Percentiles rank a stretch among this genome's conserved stretches.
These are phyloP conservation scores for Porites divaricata DNA, from an alignment of 92 coral and sea anemone species.

Conservation along the genomic window DNA sequence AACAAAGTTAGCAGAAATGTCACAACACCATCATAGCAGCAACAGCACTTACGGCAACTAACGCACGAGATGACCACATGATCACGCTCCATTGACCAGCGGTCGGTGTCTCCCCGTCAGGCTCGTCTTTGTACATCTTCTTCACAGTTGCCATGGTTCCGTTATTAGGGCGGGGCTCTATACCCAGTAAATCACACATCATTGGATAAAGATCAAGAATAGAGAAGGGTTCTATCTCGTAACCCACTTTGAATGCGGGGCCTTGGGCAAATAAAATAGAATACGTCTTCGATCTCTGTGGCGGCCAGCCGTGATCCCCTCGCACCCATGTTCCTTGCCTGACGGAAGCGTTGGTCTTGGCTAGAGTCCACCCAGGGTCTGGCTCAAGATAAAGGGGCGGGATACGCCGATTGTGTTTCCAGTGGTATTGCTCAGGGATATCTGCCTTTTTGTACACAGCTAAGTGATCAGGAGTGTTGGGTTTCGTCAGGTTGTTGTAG, in stretches of 20 bases:
- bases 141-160: constrained; percentile 80
- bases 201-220: constrained; percentile 81
- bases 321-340: constrained; percentile 25
- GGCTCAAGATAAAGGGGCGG: constrained; percentile 87
- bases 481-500: constrained; percentile 74
- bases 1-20: no score
- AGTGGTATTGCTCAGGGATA: constrained; percentile 79
- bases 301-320: constrained; percentile 73
- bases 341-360: constrained; percentile 38
- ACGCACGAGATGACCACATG: constrained; percentile 7
- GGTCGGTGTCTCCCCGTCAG: not conserved
- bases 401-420: constrained; percentile 88
- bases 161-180: constrained; percentile 82
- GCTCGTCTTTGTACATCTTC: constrained; percentile 48
- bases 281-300: constrained; percentile 45
- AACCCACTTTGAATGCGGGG: constrained; percentile 85
- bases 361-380: constrained; percentile 71
- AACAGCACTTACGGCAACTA: not conserved
- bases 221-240: constrained; percentile 70
- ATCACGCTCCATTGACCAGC: constrained; percentile 24
- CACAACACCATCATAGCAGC: not conserved
- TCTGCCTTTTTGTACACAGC: constrained; percentile 80
- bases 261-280: constrained; percentile 91
- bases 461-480: constrained; percentile 62
- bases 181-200: constrained; percentile 89